Base-by-base conservation (phyloP, 2,888 invertebrate species). In the Dynastes maya region DNA sequence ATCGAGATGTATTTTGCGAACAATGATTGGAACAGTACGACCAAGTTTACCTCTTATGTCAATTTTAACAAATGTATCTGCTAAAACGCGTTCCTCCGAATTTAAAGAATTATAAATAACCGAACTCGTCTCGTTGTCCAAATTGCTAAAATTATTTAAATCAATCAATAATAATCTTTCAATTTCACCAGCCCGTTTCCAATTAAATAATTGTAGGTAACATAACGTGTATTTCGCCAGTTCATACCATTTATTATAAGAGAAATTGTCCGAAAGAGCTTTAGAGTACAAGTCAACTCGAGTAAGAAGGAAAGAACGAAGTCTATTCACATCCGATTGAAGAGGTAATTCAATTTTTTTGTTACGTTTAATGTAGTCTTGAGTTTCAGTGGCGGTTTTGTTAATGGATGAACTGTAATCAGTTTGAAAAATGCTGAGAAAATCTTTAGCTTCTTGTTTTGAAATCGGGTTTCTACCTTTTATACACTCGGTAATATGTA, bases 11-110 rank as follows among this genome's bases (percentile, higher is more conserved):
- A 45, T 45, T 16, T 45, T 67, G 2, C 16, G n/a, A n/a, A 67
- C 11, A 9, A 67, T 1, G 8, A 67, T 45, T 5, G 45, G 45
- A 45, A 22, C 67, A 40, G 67, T 67, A 22, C 67, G n/a, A 45
- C 67, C 67, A n/a, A 67, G 45, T 45, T 67, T 67, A 16, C 45
- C 45, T 5, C 67, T n/a, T 32, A 67, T 67, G 16, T 67, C 67
- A 40, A 67, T 67, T 45, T 67, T 67, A 2, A 67, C 2, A 45
- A 67, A 67, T 8, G 16, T 67, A n/a, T 67, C 4, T 1, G 67
- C 45, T 9, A 67, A 11, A 67, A n/a, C 45, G 0, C 29, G 64
- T 64, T 64, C 32, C 8, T 27, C 11, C 0, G 5, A 2, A 13
- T 29, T 64, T 32, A 64, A 32, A 13, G 64, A 32, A 13, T 64